Base-by-base conservation (phyloP, 2,888 invertebrate genomes). In the Cephus nigrinus region DNA sequence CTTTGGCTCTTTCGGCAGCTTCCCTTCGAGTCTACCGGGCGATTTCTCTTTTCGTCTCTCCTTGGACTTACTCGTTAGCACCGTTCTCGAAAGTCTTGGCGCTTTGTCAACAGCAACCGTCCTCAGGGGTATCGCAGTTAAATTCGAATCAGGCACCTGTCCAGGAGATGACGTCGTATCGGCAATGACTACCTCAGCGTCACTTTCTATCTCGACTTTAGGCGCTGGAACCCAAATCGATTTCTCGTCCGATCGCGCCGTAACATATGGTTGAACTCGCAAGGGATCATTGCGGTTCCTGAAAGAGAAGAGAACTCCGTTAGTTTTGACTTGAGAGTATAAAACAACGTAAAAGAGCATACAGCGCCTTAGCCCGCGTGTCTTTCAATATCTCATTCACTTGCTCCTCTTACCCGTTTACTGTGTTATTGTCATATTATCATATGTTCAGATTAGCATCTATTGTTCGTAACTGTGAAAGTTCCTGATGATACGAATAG, bases 191-290 rank as follows among this genome's bases (percentile, higher is more conserved):
- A n/a, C n/a, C 73, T 74, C 35, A 3, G 74, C n/a, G 23, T 77
- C 23, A 32, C 35, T 74, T 15, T 74, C 69, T 40, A 77, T 69
- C 69, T 77, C 40, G n/a, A 77, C 69, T 69, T 74, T 75, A 4
- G 31, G 69, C n/a, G 74, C 69, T 40, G 71, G 74, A 30, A 69
- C 74, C 74, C 77, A 77, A 30, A 69, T 69, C 12, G 69, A 69
- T 9, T 75, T 40, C 71, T 69, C 77, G 36, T 40, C 71, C 40
- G 30, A 23, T 69, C 30, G 72, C 55, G 76, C 78, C 75, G 73
- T 72, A 30, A 76, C 12, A 35, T 72, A 73, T 31, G 78, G 68
- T 73, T 72, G 35, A 11, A 78, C 69, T 78, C 75, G 40, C 31
- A 55, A 55, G 30, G 75, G 73, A 34, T 73, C 73, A 35, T 73